A percentile compares a stretch with the other conserved stretches of the same genome.
These are phyloP conservation scores for Coreius guichenoti DNA, from an alignment of 2,797 vertebrate species.

Conservation along the genomic window DNA sequence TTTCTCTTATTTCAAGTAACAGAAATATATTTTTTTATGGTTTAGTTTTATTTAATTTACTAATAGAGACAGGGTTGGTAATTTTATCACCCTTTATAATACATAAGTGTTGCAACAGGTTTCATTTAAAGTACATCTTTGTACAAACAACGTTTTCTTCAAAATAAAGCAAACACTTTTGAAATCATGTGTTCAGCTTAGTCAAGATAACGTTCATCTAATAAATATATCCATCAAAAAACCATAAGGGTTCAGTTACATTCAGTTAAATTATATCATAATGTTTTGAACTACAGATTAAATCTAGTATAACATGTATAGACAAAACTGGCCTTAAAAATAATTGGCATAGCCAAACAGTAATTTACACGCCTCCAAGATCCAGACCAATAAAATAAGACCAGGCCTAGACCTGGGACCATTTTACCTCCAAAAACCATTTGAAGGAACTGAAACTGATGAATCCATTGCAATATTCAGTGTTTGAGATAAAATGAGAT, in stretches of 20 bases:
- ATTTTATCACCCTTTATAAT: not conserved
- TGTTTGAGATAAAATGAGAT: constrained; percentile 13
- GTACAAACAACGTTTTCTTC: not conserved
- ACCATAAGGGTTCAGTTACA: not conserved
- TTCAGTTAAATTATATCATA: not conserved
- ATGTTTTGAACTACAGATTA: not conserved
- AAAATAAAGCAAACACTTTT: too few species aligned
- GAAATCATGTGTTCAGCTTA: not conserved
- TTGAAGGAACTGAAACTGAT: not conserved
- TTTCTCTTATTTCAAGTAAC: not conserved
- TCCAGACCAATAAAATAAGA: not conserved
- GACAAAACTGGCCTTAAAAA: not conserved
- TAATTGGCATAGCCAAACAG: not conserved
- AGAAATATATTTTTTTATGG: not conserved
- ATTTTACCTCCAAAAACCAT: not conserved
- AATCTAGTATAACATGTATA: not conserved
- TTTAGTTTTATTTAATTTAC: not conserved
- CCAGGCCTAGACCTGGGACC: not conserved
- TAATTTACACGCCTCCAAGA: not conserved
- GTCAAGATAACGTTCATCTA: not conserved
- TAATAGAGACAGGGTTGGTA: not conserved
- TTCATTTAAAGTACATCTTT: not conserved
- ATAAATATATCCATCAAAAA: too few species aligned
- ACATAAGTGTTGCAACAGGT: too few species aligned
- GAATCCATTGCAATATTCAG: not conserved